Base-by-base conservation (phyloP, 2,888 invertebrate genomes). In the Eupithecia centaureata region DNA sequence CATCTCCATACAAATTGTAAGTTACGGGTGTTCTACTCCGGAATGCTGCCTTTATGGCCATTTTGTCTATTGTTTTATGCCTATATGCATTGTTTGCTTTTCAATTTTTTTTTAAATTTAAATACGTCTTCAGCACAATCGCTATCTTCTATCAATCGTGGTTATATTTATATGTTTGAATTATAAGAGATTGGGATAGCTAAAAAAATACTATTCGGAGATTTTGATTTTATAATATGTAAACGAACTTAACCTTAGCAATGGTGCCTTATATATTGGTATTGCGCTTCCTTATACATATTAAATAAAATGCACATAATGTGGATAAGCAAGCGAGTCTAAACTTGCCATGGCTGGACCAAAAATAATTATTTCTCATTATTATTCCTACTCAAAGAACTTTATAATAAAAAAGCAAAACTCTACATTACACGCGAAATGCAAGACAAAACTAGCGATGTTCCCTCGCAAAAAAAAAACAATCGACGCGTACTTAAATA, bases 1-100 rank as follows among this genome's bases (percentile, higher is more conserved):
- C 32, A 68, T 59, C 59, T 30, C 18, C 67, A 47, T 63, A 63
- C 54, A 56, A 54, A 61, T 56, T 54, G 59, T 18, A 25, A 22
- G 32, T 64, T 59, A 51, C 57, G 57, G 18, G 52, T 52, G 52
- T 27, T n/a, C n/a, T n/a, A 27, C 52, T 52, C 52, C 52, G 22
- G 27, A 30, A 22, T 56, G 22, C 18, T 22, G 30, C 25, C 7
- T 57, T 63, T 42, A 63, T 32, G 38, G 12, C 30, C 42, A 47
- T 47, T 3, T 47, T 32, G 27, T 27, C 27, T 22, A 47, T 27
- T 52, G 25, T 52, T 52, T 27, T 52, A 52, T 52, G 52, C 22
- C 13, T 52, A 25, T 15, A 52, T 13, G 27, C 12, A 27, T 52
- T 7, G 13, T 52, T 13, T 27, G 15, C 52, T 2, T n/a, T n/a